Base-by-base conservation (phyloP, 64 coral and sea anemone species). In the Catalaphyllia jardinei region DNA sequence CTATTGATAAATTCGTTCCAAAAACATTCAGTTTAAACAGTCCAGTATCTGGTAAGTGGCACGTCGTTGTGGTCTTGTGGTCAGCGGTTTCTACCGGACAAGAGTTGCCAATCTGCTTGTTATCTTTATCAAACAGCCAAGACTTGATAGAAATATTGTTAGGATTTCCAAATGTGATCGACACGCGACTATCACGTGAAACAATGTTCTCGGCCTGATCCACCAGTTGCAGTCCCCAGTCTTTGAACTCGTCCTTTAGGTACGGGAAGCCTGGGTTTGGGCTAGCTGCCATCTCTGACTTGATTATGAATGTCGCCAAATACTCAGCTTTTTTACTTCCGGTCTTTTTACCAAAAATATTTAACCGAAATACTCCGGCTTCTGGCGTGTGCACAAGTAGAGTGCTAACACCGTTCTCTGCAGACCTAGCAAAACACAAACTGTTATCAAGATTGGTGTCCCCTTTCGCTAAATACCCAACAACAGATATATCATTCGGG, bases 181-280 rank as follows among this genome's bases (percentile, higher is more conserved):
- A 33, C 5, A 63, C 88, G 18, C 64, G 88, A 16, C 91, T 76
- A 10, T 88, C 74, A 16, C 75, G 59, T 7, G 71, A 88, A 14
- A 79, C 19, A 50, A 96, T 89, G 46, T 71, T 93, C 73, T 96
- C 95, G 35, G 49, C 77, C 6, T 93, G 89, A 76, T 93, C 92
- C 15, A 88, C 78, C 39, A 96, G 82, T 64, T 76, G 76, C 49
- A 96, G 78, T 77, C 69, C 87, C 92, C 91, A 96, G 2, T 86
- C 73, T 18, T 79, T 79, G 82, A 96, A 96, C 50, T 90, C 75
- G 25, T 91, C 84, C 55, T 83, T 96, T 14, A 96, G 73, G 61
- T 93, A 76, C 7, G 88, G 82, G 59, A 93, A 96, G 74, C 92
- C 91, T 74, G 95, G 91, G 29, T 93, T 92, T 17, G 29, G 15